Base-by-base conservation (phyloP, 2,113 vertebrate genomes). In the Macrotis lagotis region DNA sequence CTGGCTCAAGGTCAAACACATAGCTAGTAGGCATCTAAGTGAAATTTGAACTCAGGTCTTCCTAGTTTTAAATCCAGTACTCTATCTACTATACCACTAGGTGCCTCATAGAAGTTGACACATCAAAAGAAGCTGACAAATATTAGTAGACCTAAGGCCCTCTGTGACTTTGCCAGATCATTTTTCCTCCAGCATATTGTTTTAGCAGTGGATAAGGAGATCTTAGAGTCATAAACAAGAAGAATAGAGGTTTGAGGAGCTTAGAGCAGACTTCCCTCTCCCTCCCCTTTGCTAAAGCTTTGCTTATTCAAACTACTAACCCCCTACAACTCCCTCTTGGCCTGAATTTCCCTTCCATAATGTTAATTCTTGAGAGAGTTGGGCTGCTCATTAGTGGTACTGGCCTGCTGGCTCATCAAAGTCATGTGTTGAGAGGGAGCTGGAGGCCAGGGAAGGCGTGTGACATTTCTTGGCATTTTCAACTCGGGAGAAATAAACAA, bases 401-500 rank as follows among this genome's bases (percentile, higher is more conserved):
- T 88, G 74, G 93, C 37, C 96, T 93, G 83, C 94, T 24, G 49
- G 94, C 88, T 89, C 92, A 91, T 97, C 97, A 98, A 96, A 98
- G 89, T 96, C 96, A 96, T 95, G 95, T 89, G 95, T 95, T 88
- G 92, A 95, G 96, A 97, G 95, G 97, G 95, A 97, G 95, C 95
- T 95, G 44, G 50, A 96, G 97, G 95, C 50, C 50, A 95, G 92
- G 31, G 96, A 97, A 98, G 93, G 94, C 74, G 31, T 92, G 96
- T 98, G 98, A 98, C 98, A 98, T 98, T 98, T 99, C 97, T 98
- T 98, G 98, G 98, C 98, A 98, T 98, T 98, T 99, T 97, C 98
- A 98, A 97, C 95, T 96, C 8, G 0, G 83, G 96, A 83, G 92
- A 98, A 98, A 97, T 96, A 98, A 98, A 98, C 98, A 98, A 98